phyloP scores from a whole-genome alignment of 2,113 vertebrate genomes.

The Lota lota region DNA sequence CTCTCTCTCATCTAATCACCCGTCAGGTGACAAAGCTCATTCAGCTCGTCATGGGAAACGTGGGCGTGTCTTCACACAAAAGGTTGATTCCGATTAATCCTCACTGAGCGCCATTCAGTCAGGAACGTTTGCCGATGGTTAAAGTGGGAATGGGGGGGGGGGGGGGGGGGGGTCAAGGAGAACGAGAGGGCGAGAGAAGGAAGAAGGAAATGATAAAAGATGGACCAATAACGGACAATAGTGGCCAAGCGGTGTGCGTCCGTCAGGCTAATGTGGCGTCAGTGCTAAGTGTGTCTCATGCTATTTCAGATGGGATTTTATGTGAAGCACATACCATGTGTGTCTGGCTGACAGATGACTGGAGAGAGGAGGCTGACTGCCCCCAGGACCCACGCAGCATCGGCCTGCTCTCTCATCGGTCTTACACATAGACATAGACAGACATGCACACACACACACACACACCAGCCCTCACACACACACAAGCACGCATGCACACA shows the following conservation, averaged over 20 bases:
- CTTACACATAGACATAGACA: constrained; percentile 15
- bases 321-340: constrained; percentile 38
- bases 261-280: neutral
- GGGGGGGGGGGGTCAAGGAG: neutral
- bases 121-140: neutral
- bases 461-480: neutral
- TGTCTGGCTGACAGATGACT: constrained; percentile 46
- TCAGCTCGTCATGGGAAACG: constrained; percentile 7
- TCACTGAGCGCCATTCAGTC: neutral
- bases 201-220: neutral
- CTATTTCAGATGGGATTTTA: constrained; percentile 24
- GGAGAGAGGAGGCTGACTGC: constrained; percentile 18
- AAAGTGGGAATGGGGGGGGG: too few species aligned
- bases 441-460: neutral
- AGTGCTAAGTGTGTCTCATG: constrained; percentile 9
- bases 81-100: too few species aligned
- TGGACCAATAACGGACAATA: neutral
- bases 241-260: constrained; percentile 4
- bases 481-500: neutral
- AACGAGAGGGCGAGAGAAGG: neutral
- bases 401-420: constrained; percentile 25
- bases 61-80: constrained; percentile 2
- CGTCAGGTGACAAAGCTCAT: constrained; percentile 3
- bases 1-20: too few species aligned
- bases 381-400: constrained; percentile 29